Evolutionary conservation across 2,113 vertebrate species (phyloP), one percentile per base, ranked within the genome.

Genomic region (Pteronura brasiliensis): DNA sequence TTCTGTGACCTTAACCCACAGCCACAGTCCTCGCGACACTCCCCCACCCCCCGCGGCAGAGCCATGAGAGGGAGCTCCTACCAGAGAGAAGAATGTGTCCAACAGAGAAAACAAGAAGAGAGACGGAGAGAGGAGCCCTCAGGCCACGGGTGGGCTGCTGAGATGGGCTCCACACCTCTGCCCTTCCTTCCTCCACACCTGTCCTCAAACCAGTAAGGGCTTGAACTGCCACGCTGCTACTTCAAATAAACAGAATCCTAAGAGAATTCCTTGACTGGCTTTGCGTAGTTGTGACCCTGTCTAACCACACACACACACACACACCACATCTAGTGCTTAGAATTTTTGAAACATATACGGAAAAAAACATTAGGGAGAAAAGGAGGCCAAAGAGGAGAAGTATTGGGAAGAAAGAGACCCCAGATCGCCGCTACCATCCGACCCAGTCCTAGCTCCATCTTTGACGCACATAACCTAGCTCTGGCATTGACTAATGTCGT

Each of bases 401-500:
- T 65, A 34, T 0, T 15, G 11, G n/a, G 29, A 77, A 23, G 80
- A 59, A 90, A 65, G 23, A 81, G 21, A 49, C 4, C 8, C 52
- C 31, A 84, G 42, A 49, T 10, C 1, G 0, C 69, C 71, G 1
- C 39, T 76, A 49, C 27, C 34, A 34, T n/a, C 49, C 29, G 21
- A 3, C 47, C 42, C 20, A n/a, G n/a, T 31, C n/a, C 65, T 36
- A 52, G 29, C 31, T 36, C 15, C 3, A 2, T 61, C 49, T 77
- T 42, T 72, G 57, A 87, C 20, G 20, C 31, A 34, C n/a, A 13
- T 0, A 14, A 5, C 3, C 14, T 15, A 4, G 57, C 42, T n/a
- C 2, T 4, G 1, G 21, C 34, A 34, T 65, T 34, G 29, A 20
- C 3, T 0, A 31, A 34, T 21, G 10, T 27, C 57, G 5, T 15